A percentile compares a stretch with the other conserved stretches of the same genome.
Conservation (phyloP, 2,888 invertebrate species). For the Polietes domitor region DNA sequence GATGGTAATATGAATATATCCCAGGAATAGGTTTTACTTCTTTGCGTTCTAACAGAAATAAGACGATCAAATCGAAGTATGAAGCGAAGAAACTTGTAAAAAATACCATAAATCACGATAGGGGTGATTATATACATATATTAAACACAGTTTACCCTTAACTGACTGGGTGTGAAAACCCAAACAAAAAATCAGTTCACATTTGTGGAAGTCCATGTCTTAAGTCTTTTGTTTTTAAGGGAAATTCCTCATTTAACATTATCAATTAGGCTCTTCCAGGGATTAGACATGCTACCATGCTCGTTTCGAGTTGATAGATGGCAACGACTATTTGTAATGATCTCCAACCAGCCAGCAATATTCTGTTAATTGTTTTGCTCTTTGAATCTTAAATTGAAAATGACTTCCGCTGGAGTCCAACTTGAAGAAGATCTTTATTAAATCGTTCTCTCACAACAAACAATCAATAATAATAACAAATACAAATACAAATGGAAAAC, state of each 20-base stretch:
- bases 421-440: conserved; percentile 58
- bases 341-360: background rate
- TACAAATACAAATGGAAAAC: conserved; percentile 15
- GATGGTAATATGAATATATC: no score
- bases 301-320: conserved; percentile 13
- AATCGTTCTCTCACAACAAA: conserved; percentile 52
- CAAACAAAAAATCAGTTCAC: no score
- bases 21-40: no score
- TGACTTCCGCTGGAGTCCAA: conserved; percentile 40
- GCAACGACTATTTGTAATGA: background rate
- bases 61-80: no score
- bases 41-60: no score
- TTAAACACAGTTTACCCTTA: no score
- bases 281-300: background rate
- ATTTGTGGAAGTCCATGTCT: conserved; percentile 3
- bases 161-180: no score
- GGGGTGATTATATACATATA: no score
- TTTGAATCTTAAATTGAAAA: conserved; percentile 4
- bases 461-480: conserved; percentile 60
- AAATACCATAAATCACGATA: no score
- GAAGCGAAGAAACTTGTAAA: no score
- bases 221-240: conserved; percentile 16
- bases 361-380: background rate
- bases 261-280: background rate
- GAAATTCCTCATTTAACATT: background rate